Base-by-base conservation (phyloP, 1,140 invertebrate genomes). In the Drosophila leontia region DNA sequence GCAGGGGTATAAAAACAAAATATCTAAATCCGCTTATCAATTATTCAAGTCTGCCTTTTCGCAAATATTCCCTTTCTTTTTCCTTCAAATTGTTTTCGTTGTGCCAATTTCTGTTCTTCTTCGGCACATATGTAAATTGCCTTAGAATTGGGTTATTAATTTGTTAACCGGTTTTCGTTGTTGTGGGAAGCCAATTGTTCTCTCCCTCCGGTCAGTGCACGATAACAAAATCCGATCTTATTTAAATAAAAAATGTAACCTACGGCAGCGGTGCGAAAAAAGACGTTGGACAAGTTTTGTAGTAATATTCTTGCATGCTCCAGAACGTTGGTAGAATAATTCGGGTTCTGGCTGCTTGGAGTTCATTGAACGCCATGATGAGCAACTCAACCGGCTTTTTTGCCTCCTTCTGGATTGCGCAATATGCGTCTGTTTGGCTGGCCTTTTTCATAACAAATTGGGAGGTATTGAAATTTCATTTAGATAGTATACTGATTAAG, bases 341-440 rank as follows among this genome's bases (percentile, higher is more conserved):
- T 68, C 69, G 62, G 70, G 80, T 67, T 80, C 79, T 80, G 45
- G 51, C 57, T 68, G 55, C 55, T 50, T 51, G 39, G 51, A 56
- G 85, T 90, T 88, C 85, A 88, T 88, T 88, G 85, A 88, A 83
- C 84, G 80, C 48, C 51, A 61, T 75, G 63, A 82, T 39, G 8
- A 55, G 19, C 34, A 23, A 53, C 55, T 41, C 12, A 23, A n/a
- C 19, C 19, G 37, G 42, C 48, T 50, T 56, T 70, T 34, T 19
- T 62, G 78, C 74, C 80, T 87, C 64, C 44, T 60, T 67, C 58
- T 62, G 4, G 34, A 39, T 37, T 37, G 34, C 19, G 17, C 45
- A 67, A 53, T 56, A 67, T 71, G 64, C 41, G 17, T 55, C 50
- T 44, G 65, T 26, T 50, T 62, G 55, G 50, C 29, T 15, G 55